A percentile compares a stretch with the other conserved stretches of the same genome.
Evolutionary conservation across 2,797 vertebrate genomes (phyloP).

Genomic region (Odontamblyopus lacepedii): DNA sequence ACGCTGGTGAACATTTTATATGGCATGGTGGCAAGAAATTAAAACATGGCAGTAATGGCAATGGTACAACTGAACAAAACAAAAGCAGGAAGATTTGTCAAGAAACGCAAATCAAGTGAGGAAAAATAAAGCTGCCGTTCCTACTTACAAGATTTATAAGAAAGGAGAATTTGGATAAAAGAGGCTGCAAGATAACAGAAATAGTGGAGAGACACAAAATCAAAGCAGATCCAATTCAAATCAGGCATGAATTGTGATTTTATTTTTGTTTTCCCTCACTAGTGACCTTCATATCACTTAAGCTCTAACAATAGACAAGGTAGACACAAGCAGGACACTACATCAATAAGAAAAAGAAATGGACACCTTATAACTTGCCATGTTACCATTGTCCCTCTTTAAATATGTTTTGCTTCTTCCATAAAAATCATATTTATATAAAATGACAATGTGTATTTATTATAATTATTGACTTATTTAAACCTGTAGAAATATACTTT

Average conservation of each 20-base stretch:
- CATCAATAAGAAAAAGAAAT: constrained; percentile 62
- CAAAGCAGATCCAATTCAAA: constrained; percentile 87
- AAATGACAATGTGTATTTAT: background rate
- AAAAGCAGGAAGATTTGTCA: constrained; percentile 81
- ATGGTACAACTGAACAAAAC: constrained; percentile 76
- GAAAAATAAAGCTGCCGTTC: constrained; percentile 88
- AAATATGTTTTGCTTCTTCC: constrained; percentile 9
- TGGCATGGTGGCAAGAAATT: constrained; percentile 73
- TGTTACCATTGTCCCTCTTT: constrained; percentile 14
- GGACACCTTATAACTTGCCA: constrained; percentile 51
- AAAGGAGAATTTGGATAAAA: constrained; percentile 99
- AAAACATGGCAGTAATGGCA: constrained; percentile 64
- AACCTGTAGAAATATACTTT: background rate
- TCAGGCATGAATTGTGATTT: constrained; percentile 66
- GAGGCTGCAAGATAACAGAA: constrained; percentile 99
- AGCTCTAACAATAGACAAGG: constrained; percentile 69
- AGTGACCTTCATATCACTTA: constrained; percentile 62
- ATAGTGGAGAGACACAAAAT: constrained; percentile 99
- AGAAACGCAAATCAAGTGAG: constrained; percentile 89
- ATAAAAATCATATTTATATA: background rate
- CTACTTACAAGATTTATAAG: constrained; percentile 99
- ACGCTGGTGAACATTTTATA: constrained; percentile 80
- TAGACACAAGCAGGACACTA: constrained; percentile 74
- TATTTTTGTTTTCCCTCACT: constrained; percentile 51
- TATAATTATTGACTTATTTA: background rate